Percentiles rank a stretch among this genome's conserved stretches.
These are phyloP conservation scores for Menidia beryllina DNA, from an alignment of 2,113 vertebrate genomes.

Conservation along the genomic window DNA sequence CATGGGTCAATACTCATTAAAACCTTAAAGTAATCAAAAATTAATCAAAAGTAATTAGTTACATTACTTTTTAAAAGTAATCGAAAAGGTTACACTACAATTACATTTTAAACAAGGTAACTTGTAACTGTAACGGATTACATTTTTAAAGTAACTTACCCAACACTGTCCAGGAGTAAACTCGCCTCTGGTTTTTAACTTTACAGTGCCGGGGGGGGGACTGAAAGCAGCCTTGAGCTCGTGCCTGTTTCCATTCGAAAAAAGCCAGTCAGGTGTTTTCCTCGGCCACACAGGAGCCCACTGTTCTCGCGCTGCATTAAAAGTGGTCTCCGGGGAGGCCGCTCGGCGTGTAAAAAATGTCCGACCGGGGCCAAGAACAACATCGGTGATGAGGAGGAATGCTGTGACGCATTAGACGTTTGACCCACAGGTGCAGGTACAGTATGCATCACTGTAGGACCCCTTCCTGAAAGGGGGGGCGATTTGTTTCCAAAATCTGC, in stretches of 20 bases:
- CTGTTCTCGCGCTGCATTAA: slow-evolving; percentile 44
- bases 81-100: too few relatives aligned
- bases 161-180: too few relatives aligned
- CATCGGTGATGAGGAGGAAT: slow-evolving; percentile 60
- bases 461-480: slow-evolving; percentile 12
- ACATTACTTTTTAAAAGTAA: too few relatives aligned
- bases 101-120: too few relatives aligned
- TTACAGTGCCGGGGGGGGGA: neutral
- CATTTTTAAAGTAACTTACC: too few relatives aligned
- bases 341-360: slow-evolving; percentile 68
- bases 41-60: too few relatives aligned
- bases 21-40: too few relatives aligned
- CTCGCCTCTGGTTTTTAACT: too few relatives aligned
- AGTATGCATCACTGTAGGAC: slow-evolving; percentile 36
- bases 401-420: slow-evolving; percentile 46
- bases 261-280: slow-evolving; percentile 3
- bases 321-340: slow-evolving; percentile 41
- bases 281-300: slow-evolving; percentile 35
- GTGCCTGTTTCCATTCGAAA: slow-evolving; percentile 41
- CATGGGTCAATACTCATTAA: too few relatives aligned
- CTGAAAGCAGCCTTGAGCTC: slow-evolving; percentile 22
- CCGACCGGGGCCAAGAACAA: slow-evolving; percentile 64
- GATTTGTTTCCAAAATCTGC: slow-evolving; percentile 38
- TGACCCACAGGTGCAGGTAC: slow-evolving; percentile 31
- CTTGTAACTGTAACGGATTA: too few relatives aligned